Conservation (phyloP, 2,113 vertebrate genomes). For the Sebastes schlegelii region DNA sequence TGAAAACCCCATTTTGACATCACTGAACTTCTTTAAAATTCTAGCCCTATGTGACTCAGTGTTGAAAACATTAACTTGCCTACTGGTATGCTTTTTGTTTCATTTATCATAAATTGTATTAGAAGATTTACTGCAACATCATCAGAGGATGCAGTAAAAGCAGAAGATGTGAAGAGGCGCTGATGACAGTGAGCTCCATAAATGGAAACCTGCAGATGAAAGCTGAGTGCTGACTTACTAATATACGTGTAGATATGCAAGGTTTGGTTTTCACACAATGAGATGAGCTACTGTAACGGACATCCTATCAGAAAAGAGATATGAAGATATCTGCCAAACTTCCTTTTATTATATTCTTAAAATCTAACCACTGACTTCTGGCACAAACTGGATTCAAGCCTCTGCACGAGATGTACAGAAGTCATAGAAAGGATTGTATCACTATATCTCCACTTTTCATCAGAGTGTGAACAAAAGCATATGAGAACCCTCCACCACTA, state of each 20-base stretch:
- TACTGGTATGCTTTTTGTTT: not conserved
- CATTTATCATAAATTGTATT: not conserved
- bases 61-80: not conserved
- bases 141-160: not conserved
- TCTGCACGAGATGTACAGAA: constrained; percentile 2
- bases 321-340: constrained; percentile 5
- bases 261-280: not conserved
- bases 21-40: not conserved
- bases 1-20: not conserved
- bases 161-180: not conserved
- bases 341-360: constrained; percentile 6
- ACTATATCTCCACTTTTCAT: constrained; percentile 3
- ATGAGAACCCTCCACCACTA: not conserved
- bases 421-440: not conserved
- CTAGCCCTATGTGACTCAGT: not conserved
- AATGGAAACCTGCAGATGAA: constrained; percentile 12
- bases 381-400: not conserved
- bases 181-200: not conserved
- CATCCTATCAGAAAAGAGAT: constrained; percentile 15
- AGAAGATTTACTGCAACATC: not conserved
- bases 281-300: constrained; percentile 14
- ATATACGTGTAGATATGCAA: constrained; percentile 5
- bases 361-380: not conserved
- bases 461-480: not conserved
- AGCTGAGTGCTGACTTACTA: constrained; percentile 32